Evolutionary conservation across 2,797 vertebrate genomes (phyloP), one percentile per base, ranked within the genome.

Genomic region (Amniataba percoides): DNA sequence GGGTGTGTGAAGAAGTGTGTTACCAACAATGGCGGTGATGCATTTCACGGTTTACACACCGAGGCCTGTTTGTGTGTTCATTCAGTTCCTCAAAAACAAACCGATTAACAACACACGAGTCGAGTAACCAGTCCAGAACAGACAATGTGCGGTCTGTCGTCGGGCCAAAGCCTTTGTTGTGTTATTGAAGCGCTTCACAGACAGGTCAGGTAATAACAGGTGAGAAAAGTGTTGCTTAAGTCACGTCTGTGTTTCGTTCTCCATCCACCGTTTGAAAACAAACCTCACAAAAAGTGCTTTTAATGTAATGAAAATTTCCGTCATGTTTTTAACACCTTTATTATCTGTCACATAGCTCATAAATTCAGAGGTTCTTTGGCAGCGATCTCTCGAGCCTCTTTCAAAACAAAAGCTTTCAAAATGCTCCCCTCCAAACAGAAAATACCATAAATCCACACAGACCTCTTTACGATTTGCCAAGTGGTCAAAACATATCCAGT

Each of bases 1-100:
- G 84, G 77, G 73, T 78, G 81, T 87, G 73, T 80, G 71, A 61
- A 60, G 43, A 31, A 6, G 12, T 16, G 69, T 58, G 55, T 76
- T 60, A 69, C 51, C 8, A 68, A 27, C 25, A 40, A 43, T 49
- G 52, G 52, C n/a, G 12, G 45, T 55, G 43, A 65, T 23, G 25
- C 48, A 71, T n/a, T 43, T 78, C 71, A 39, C 3, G 10, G 10
- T 49, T 45, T 34, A 6, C 11, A 66, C 65, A 74, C 21, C 59
- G 55, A 80, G 53, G 59, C 27, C 4, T 42, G 52, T 66, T 59
- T 57, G 48, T 21, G 27, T n/a, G 31, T 45, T 13, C 15, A 78
- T 59, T 72, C 34, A 74, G 2, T 36, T 13, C 55, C 36, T 64
- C 40, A 49, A 58, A 39, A 67, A 55, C 55, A 60, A 62, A 67